A percentile compares a stretch with the other conserved stretches of the same genome.
These are phyloP conservation scores for Blennius ocellaris DNA, from an alignment of 2,113 vertebrate species.

Conservation along the genomic window DNA sequence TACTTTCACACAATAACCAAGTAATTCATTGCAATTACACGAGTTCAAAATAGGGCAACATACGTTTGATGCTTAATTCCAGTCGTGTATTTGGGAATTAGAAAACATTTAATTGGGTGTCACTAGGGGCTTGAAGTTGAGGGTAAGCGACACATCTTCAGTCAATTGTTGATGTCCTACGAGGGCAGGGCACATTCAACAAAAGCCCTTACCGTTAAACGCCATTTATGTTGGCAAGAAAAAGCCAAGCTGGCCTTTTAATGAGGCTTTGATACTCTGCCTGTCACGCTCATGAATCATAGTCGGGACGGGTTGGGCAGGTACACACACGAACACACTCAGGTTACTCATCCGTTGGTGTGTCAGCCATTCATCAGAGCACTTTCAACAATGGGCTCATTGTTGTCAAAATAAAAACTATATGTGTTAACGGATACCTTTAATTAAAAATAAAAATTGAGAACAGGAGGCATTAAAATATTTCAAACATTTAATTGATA, in stretches of 20 bases:
- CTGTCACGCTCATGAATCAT: constrained; percentile 51
- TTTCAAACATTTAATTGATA: background rate
- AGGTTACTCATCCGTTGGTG: constrained; percentile 50
- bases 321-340: constrained; percentile 57
- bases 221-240: background rate
- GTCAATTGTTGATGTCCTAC: background rate
- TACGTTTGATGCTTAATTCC: no score
- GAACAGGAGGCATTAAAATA: background rate
- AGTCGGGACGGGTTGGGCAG: constrained; percentile 61
- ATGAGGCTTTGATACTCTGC: constrained; percentile 12
- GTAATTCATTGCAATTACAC: no score
- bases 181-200: constrained; percentile 1
- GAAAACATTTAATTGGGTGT: background rate
- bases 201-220: background rate
- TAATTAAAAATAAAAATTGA: no score
- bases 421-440: background rate
- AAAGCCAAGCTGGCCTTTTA: constrained; percentile 3
- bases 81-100: no score
- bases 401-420: background rate
- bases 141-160: background rate
- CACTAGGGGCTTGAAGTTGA: background rate
- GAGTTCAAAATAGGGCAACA: no score
- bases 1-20: no score
- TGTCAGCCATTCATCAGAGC: constrained; percentile 26
- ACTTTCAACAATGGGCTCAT: background rate